Base-by-base conservation (phyloP, 2,797 vertebrate genomes). In the Podargus strigoides region DNA sequence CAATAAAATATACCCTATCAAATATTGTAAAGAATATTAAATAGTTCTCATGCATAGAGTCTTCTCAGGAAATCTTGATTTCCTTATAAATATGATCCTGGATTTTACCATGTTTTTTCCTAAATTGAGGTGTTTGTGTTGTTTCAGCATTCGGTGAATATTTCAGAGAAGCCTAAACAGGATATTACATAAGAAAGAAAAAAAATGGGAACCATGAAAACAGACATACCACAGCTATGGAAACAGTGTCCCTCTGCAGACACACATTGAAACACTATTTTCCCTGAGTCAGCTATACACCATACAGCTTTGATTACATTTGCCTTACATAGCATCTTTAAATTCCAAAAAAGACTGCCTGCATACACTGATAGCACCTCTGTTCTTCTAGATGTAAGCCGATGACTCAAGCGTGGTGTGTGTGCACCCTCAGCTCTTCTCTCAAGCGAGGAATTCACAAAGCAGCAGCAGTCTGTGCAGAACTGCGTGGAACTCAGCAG, bases 371-470 rank as follows among this genome's bases (percentile, higher is more conserved):
- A 10, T 3, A 80, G 15, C 32, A 36, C 10, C 6, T 36, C n/a
- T 50, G 39, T 55, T 41, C 42, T 26, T 32, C 49, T 19, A 11
- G 3, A 10, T 34, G 10, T 7, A 12, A 22, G 10, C 18, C 36
- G 69, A 4, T 1, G 3, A 11, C 14, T 58, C 22, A 8, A 30
- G 12, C 2, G 0, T 8, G 7, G 9, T 8, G 11, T 3, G 11
- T 3, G 6, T 2, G 18, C 26, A 39, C 2, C 19, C 36, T 58
- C 63, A 81, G 56, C 26, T 70, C 60, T 32, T 21, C 32, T 84
- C 39, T 58, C 1, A 1, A 26, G 22, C 0, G 0, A 44, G 34
- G 10, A 27, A 12, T n/a, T 34, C 34, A 27, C 10, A 39, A 27
- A 19, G 28, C 0, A 0, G 39, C 34, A 88, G 32, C 19, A 23